These are phyloP conservation scores for Trachelus troglodyta DNA, from an alignment of 2,888 invertebrate genomes.

Conservation along the genomic window DNA sequence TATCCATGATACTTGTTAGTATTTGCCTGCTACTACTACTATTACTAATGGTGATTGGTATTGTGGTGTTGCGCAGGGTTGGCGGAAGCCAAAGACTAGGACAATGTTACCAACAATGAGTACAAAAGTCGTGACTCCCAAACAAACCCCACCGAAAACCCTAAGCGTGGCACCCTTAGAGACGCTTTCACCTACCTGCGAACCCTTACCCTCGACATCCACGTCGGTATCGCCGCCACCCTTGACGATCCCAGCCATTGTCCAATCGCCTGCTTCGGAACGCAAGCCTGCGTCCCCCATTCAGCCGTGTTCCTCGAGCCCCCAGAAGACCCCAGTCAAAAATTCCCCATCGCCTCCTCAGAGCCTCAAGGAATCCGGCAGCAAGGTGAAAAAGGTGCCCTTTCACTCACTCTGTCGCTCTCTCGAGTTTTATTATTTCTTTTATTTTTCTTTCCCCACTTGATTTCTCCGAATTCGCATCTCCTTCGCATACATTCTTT, in stretches of 20 bases:
- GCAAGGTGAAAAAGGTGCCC: slow-evolving; percentile 66
- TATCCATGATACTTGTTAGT: background rate
- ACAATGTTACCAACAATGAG: slow-evolving; percentile 77
- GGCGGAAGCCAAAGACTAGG: slow-evolving; percentile 83
- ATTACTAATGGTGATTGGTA: slow-evolving; percentile 46
- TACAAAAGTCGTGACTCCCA: slow-evolving; percentile 68
- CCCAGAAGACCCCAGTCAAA: slow-evolving; percentile 64
- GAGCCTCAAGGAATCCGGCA: slow-evolving; percentile 65
- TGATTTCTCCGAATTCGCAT: background rate
- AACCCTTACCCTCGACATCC: slow-evolving; percentile 57
- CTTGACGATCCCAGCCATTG: slow-evolving; percentile 47
- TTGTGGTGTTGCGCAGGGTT: slow-evolving; percentile 70
- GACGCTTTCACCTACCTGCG: slow-evolving; percentile 52
- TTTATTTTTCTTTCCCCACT: slow-evolving; percentile 19
- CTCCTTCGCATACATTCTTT: background rate
- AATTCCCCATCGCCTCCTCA: slow-evolving; percentile 64
- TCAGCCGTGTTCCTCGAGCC: slow-evolving; percentile 56
- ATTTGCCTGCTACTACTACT: slow-evolving; percentile 1
- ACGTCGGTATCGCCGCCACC: slow-evolving; percentile 56
- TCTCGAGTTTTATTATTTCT: slow-evolving; percentile 13
- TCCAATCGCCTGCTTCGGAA: slow-evolving; percentile 56
- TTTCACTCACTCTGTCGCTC: slow-evolving; percentile 27
- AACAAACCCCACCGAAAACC: slow-evolving; percentile 67
- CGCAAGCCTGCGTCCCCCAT: slow-evolving; percentile 57
- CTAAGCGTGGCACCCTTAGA: slow-evolving; percentile 62